Evolutionary conservation across 2,797 vertebrate genomes (phyloP).

Genomic region (Protosalanx chinensis): DNA sequence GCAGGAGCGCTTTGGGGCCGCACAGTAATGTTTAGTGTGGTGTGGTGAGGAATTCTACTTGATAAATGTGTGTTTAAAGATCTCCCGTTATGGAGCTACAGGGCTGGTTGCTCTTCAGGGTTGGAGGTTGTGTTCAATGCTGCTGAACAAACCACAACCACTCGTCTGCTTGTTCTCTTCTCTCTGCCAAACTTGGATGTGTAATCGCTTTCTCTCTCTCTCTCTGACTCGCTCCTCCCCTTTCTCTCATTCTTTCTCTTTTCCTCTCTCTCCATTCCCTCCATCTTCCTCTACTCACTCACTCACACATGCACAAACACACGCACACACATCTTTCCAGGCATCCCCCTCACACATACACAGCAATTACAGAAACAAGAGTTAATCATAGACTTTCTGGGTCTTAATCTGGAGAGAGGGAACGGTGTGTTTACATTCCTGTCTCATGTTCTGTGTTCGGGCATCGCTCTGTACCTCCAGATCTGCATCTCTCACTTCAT

Average conservation of each 20-base stretch:
- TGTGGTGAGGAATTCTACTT: conserved; percentile 26
- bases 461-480: not conserved
- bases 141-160: conserved; percentile 18
- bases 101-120: conserved; percentile 41
- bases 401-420: not conserved
- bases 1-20: conserved; percentile 13
- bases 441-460: conserved; percentile 7
- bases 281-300: not conserved
- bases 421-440: conserved; percentile 41
- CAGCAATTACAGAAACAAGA: conserved; percentile 1
- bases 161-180: conserved; percentile 17
- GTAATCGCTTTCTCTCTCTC: not conserved
- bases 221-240: no score
- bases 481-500: no score
- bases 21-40: conserved; percentile 20
- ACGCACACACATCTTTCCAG: not conserved
- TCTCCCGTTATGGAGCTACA: conserved; percentile 34
- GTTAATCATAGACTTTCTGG: conserved; percentile 15
- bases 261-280: not conserved
- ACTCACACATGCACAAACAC: not conserved
- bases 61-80: conserved; percentile 49
- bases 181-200: conserved; percentile 10
- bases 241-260: not conserved
- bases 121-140: conserved; percentile 26
- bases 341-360: not conserved